Base-by-base conservation (phyloP, 2,797 vertebrate species). In the Pipistrellus nathusii region DNA sequence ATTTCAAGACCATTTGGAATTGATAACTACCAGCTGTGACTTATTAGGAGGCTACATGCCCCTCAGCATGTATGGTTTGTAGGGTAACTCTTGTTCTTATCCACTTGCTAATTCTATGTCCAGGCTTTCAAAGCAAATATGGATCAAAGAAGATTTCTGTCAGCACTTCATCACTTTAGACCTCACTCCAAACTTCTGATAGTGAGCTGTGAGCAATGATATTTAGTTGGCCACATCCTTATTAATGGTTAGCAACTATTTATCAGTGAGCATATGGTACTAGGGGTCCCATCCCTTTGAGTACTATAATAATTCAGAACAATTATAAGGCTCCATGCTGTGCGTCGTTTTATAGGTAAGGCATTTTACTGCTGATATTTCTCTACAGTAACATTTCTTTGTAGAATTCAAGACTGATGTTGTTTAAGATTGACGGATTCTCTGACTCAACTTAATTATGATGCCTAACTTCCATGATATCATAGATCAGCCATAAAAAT, bases 1-100 rank as follows among this genome's bases (percentile, higher is more conserved):
- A 91, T 93, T 30, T 95, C 23, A 92, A 88, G 64, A 89, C 30
- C 44, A 93, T 80, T 94, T 94, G 41, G 35, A 89, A 75, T 86
- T 94, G 89, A 71, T 59, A 88, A 78, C 57, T 83, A 87, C 51
- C 64, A 92, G 64, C 44, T 90, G 75, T 92, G 77, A 75, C 86
- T 96, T 90, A 83, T 73, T 82, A 82, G 87, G 48, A 53, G 27
- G 5, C 23, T 71, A 38, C n/a, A 92, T 88, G 44, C 18, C 41
- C 69, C 32, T 68, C 57, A 88, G 90, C 20, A 86, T 38, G 38
- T 48, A 48, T 46, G 48, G 20, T 20, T 92, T 20, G 51, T 95
- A 91, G 51, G 30, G 23, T 75, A 94, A 44, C 46, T 92, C 69
- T 23, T 90, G 51, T 85, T 90, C 77, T 93, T 94, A 72, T 20